Base-by-base conservation (phyloP, 2,113 vertebrate genomes). In the Cranoglanis bouderius region DNA sequence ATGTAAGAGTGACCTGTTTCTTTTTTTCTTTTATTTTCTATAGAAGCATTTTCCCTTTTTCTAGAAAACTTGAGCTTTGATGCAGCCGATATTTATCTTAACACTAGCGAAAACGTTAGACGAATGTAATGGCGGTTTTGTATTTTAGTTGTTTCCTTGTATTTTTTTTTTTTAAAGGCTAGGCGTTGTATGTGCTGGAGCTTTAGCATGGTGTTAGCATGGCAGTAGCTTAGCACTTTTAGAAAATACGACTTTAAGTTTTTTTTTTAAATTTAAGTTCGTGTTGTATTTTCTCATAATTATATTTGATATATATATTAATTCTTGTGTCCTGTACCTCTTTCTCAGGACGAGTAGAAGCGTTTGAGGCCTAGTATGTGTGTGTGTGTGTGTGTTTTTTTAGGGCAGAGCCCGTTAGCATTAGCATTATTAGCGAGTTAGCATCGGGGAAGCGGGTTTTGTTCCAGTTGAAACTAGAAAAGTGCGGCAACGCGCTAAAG, bases 381-480 rank as follows among this genome's bases (percentile, higher is more conserved):
- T 72, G 24, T 32, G 14, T 14, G 65, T 32, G 43, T 16, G n/a
- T 35, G 35, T 72, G 24, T 32, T 29, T 14, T 29, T 57, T 81
- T 57, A 35, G 35, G 16, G 72, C 10, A 29, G 40, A 43, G 35
- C 16, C 49, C 10, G 29, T 82, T 87, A 81, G 86, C 86, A 4
- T 46, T 88, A 55, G 81, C 81, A 9, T 83, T 9, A 10, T 46
- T 65, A 18, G 70, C 85, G 8, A 0, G 24, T 32, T 65, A 18
- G 70, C 85, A 16, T n/a, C 16, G 4, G 40, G 49, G 46, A 85
- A 86, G 77, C 75, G 32, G 85, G 82, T 67, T 87, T 89, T 83
- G 85, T 91, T 91, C 85, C 77, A 84, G 89, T 87, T 87, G 26
- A 89, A 89, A 80, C 85, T 84, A 83, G 85, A 85, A 82, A 70